Percentiles rank a stretch among this genome's conserved stretches.
These are phyloP conservation scores for Dunckerocampus dactyliophorus DNA, from an alignment of 2,113 vertebrate species.

Conservation along the genomic window DNA sequence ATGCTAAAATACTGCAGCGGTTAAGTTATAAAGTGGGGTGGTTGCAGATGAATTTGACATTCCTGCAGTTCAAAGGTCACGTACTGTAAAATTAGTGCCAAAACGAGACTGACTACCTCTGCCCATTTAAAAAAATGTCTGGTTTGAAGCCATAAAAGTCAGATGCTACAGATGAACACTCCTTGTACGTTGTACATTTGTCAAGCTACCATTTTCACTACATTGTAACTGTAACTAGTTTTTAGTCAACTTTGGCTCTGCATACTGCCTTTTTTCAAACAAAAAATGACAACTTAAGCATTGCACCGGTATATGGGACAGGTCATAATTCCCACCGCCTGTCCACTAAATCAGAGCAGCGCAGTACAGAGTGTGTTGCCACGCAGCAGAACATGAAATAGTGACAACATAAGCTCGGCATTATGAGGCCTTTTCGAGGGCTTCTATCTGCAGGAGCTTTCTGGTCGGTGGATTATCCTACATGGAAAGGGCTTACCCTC, in stretches of 20 bases:
- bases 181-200: conserved; percentile 12
- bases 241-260: too few species aligned
- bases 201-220: conserved; percentile 16
- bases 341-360: conserved; percentile 52
- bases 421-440: conserved; percentile 72
- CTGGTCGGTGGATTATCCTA: conserved; percentile 72
- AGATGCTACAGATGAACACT: too few species aligned
- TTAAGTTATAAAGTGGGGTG: conserved; percentile 28
- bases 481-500: conserved; percentile 71
- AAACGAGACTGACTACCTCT: conserved; percentile 52
- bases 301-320: not conserved
- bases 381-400: conserved; percentile 63
- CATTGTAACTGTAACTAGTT: too few species aligned
- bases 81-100: too few species aligned
- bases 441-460: conserved; percentile 75
- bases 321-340: conserved; percentile 32
- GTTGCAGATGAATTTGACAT: conserved; percentile 22
- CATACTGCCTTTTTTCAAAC: too few species aligned
- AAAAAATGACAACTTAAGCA: conserved; percentile 15
- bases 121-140: conserved; percentile 18
- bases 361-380: conserved; percentile 39
- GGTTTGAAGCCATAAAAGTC: conserved; percentile 25
- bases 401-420: conserved; percentile 75
- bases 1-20: not conserved
- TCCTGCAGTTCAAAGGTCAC: conserved; percentile 33